A percentile compares a stretch with the other conserved stretches of the same genome.
These are phyloP conservation scores for Saiga tatarica DNA, from an alignment of 2,113 vertebrate genomes.

Conservation along the genomic window DNA sequence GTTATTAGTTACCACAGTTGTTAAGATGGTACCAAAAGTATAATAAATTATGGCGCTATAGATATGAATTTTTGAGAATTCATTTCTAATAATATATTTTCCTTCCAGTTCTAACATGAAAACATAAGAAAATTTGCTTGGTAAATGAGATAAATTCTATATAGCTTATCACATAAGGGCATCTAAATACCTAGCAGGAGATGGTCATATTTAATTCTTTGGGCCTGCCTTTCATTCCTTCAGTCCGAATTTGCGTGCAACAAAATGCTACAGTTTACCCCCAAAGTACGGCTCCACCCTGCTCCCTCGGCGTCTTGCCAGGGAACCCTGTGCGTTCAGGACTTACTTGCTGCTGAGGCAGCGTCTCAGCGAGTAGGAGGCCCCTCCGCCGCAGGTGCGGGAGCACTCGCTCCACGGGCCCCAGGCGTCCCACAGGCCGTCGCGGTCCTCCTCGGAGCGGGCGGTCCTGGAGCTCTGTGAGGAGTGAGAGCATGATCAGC, in stretches of 20 bases:
- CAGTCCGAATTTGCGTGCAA: not conserved
- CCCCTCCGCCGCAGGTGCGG: constrained; percentile 94
- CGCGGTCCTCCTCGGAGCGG: constrained; percentile 93
- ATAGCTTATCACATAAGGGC: not conserved
- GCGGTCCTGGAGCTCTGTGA: constrained; percentile 92
- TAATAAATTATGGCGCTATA: not conserved
- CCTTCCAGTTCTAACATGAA: not conserved
- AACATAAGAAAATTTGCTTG: not conserved
- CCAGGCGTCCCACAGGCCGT: constrained; percentile 96
- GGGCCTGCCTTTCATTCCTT: not conserved
- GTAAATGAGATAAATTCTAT: not conserved
- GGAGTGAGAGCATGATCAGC: constrained; percentile 8
- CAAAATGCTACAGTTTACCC: not conserved
- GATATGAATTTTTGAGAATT: not conserved
- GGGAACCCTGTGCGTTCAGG: accelerated
- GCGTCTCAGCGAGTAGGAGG: constrained; percentile 94
- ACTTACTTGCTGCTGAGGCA: constrained; percentile 96
- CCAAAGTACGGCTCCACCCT: not conserved
- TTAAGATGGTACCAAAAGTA: not conserved
- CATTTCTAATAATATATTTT: not conserved
- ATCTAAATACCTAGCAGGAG: not conserved
- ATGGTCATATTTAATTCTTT: not conserved
- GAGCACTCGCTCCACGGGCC: constrained; percentile 97
- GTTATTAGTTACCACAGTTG: not conserved
- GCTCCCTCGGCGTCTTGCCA: not conserved